These are phyloP conservation scores for Gnathonemus longibarbis DNA, from an alignment of 2,113 vertebrate genomes.

Conservation along the genomic window DNA sequence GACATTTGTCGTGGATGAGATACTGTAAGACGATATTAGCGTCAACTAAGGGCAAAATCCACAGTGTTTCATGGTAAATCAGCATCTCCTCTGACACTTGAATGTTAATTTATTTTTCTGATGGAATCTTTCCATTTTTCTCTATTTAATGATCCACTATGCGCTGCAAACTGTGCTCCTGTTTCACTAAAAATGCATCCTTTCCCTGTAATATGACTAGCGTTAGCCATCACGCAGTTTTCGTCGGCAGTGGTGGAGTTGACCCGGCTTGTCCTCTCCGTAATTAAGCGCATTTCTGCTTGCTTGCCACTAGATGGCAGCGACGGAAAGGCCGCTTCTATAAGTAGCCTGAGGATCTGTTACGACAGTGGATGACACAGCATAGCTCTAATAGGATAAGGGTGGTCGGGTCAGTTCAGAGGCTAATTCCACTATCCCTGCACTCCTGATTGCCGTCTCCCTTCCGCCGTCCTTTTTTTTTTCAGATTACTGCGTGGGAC, in stretches of 20 bases:
- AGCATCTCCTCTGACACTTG: not conserved
- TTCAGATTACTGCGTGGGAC: slow-evolving; percentile 29
- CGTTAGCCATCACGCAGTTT: not conserved
- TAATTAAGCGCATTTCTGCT: not conserved
- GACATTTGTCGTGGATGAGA: not conserved
- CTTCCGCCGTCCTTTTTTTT: slow-evolving; percentile 8
- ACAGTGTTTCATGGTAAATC: not conserved
- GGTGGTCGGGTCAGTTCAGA: slow-evolving; percentile 17
- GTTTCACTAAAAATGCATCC: not conserved
- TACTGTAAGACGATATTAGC: not conserved
- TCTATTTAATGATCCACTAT: not conserved
- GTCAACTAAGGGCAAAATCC: not conserved
- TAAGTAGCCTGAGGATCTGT: not conserved
- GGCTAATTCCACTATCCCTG: slow-evolving; percentile 20
- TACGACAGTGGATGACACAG: not conserved
- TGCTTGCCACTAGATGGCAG: not conserved
- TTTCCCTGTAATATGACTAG: not conserved
- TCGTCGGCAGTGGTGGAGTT: not conserved
- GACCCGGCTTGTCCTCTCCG: not conserved
- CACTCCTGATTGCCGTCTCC: not conserved
- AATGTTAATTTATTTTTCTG: not conserved
- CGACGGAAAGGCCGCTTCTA: not conserved
- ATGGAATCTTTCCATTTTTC: not conserved
- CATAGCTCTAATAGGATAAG: slow-evolving; percentile 9
- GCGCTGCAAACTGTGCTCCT: not conserved